Percentiles rank a stretch among this genome's conserved stretches.
phyloP scores from a whole-genome alignment of 2,113 vertebrate genomes.

The Heterochromis multidens region DNA sequence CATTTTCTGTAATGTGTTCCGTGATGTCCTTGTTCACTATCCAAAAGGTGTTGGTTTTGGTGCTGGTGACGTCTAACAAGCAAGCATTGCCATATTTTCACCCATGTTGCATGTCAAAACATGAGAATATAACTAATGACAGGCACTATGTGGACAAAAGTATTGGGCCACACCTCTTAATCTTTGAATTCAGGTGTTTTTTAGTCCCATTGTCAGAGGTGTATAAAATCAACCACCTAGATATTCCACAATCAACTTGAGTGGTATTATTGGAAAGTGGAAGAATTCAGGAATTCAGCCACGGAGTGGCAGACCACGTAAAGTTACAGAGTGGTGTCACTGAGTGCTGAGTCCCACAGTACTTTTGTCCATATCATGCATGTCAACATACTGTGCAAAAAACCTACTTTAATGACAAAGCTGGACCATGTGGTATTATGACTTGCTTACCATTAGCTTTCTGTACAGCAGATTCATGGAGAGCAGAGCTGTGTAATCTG shows the following conservation, averaged over 20 bases:
- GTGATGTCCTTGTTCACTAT: neutral
- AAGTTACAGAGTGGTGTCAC: neutral
- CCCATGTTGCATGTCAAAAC: neutral
- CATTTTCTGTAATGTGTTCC: too few species aligned
- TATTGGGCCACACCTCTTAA: neutral
- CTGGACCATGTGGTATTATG: neutral
- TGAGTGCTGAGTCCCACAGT: neutral
- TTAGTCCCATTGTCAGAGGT: neutral
- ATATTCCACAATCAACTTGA: neutral
- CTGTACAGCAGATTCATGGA: constrained; percentile 73
- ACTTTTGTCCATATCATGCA: neutral
- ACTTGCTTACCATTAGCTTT: constrained; percentile 59
- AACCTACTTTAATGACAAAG: neutral
- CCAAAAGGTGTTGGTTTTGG: neutral
- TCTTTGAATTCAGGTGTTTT: neutral
- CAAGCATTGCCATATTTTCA: neutral
- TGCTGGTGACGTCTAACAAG: neutral
- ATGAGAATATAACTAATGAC: neutral
- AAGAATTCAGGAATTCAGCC: neutral
- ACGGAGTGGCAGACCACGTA: neutral
- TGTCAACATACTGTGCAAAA: neutral
- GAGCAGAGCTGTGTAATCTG: constrained; percentile 78
- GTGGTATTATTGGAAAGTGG: neutral
- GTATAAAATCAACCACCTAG: neutral
- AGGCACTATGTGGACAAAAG: neutral